Evolutionary conservation across 2,113 vertebrate genomes (phyloP).

Genomic region (Aptenodytes patagonicus): DNA sequence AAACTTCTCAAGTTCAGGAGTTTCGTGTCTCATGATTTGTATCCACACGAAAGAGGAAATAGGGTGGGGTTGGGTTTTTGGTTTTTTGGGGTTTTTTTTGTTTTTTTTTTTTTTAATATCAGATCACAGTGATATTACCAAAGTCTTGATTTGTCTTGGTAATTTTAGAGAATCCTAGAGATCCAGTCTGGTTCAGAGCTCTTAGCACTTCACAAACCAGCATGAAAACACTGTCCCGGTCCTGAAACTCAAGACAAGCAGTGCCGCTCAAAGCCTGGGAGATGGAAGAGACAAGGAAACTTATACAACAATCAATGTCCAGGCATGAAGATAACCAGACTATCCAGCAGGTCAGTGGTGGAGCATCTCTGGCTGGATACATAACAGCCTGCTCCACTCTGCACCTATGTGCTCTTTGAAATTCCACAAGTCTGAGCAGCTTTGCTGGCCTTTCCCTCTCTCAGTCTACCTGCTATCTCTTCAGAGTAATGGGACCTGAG

Average conservation of each 20-base stretch:
- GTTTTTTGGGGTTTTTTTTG: accelerated
- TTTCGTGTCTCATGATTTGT: not conserved
- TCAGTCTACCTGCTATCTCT: not conserved
- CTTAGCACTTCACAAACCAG: not conserved
- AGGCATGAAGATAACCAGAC: not conserved
- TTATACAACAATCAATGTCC: accelerated
- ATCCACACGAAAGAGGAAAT: not conserved
- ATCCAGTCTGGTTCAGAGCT: not conserved
- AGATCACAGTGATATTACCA: not conserved
- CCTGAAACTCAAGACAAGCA: not conserved
- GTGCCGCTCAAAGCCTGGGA: not conserved
- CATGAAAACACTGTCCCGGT: not conserved
- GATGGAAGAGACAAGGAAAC: not conserved
- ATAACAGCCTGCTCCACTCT: not conserved
- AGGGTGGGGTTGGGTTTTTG: accelerated
- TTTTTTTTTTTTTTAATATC: not conserved
- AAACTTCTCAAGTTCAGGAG: not conserved
- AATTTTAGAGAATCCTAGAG: not conserved
- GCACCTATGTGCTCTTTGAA: not conserved
- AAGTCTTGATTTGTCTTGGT: not conserved
- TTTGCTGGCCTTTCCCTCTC: not conserved
- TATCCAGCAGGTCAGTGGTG: not conserved
- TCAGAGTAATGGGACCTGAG: not conserved
- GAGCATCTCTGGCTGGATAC: not conserved
- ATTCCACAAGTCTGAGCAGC: not conserved